Percentiles rank a stretch among this genome's conserved stretches.
Evolutionary conservation across 2,797 vertebrate species (phyloP).

Genomic region (Aldrovandia affinis): DNA sequence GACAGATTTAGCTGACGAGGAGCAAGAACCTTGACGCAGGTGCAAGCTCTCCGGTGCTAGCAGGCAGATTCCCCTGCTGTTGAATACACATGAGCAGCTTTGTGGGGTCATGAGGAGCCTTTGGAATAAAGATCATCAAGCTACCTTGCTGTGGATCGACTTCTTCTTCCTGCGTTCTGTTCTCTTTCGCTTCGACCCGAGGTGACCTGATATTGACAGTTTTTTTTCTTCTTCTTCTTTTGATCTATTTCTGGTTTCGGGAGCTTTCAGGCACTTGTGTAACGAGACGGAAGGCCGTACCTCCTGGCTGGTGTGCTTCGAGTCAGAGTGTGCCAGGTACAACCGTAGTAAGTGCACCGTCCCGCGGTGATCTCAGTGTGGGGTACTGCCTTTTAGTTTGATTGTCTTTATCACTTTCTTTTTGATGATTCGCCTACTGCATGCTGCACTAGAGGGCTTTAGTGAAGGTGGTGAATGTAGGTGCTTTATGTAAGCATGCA

Average conservation of each 20-base stretch:
- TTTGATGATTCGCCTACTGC: too few relatives aligned
- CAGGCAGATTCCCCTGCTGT: slow-evolving; percentile 39
- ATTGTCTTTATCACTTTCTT: too few relatives aligned
- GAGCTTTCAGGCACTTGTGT: slow-evolving; percentile 43
- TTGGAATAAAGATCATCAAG: slow-evolving; percentile 6
- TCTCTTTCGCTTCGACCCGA: slow-evolving; percentile 34
- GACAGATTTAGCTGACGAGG: slow-evolving; percentile 54
- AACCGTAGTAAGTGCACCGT: not conserved
- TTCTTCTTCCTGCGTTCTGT: not conserved
- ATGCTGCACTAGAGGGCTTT: too few relatives aligned
- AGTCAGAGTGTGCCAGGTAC: not conserved
- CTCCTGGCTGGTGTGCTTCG: slow-evolving; percentile 10
- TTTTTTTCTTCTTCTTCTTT: slow-evolving; percentile 34
- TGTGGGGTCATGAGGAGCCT: slow-evolving; percentile 55
- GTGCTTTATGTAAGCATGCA: too few relatives aligned
- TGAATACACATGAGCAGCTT: slow-evolving; percentile 66
- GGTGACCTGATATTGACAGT: slow-evolving; percentile 28
- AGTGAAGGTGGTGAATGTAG: too few relatives aligned
- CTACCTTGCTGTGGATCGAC: slow-evolving; percentile 21
- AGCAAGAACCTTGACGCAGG: slow-evolving; percentile 36
- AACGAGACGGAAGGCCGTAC: slow-evolving; percentile 37
- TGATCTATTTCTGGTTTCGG: slow-evolving; percentile 40
- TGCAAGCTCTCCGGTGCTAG: not conserved
- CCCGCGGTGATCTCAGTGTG: too few relatives aligned
- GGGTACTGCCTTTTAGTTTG: too few relatives aligned